Conservation (phyloP, 2,113 vertebrate species). For the Peromyscus leucopus region DNA sequence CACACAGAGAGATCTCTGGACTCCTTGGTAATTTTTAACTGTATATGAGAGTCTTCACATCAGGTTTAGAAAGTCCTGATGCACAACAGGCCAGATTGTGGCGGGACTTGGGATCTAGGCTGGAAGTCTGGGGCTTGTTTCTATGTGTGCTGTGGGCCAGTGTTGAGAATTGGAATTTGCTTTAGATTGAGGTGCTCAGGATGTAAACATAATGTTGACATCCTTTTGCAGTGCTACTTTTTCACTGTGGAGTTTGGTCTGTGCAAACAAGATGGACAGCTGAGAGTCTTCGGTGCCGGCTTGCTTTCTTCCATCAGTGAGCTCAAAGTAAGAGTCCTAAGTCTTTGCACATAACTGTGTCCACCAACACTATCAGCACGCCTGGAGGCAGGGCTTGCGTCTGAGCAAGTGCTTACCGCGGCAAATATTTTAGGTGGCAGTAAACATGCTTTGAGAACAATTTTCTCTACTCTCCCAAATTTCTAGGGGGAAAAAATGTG, state of each 20-base stretch:
- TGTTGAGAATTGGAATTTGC: background rate
- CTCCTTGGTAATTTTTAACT: conserved; percentile 11
- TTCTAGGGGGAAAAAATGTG: background rate
- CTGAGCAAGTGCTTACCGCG: background rate
- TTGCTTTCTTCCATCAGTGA: conserved; percentile 98
- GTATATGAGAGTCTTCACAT: background rate
- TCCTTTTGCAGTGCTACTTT: conserved; percentile 95
- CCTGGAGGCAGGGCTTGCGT: background rate
- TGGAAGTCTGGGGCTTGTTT: conserved; percentile 14
- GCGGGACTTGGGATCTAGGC: background rate
- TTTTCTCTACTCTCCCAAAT: conserved; percentile 52
- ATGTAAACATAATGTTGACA: background rate
- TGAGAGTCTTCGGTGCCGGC: conserved; percentile 96
- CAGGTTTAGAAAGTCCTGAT: background rate
- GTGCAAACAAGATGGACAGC: conserved; percentile 97
- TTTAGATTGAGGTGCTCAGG: background rate
- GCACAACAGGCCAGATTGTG: background rate
- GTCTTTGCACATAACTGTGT: background rate
- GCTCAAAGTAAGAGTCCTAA: conserved; percentile 91
- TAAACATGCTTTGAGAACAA: background rate
- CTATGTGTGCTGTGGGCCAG: background rate
- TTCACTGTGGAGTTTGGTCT: conserved; percentile 99
- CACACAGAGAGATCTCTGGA: background rate
- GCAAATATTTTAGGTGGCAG: conserved; percentile 27
- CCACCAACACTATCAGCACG: background rate